Base-by-base conservation (phyloP, 2,888 invertebrate genomes). In the Rhagonycha fulva region DNA sequence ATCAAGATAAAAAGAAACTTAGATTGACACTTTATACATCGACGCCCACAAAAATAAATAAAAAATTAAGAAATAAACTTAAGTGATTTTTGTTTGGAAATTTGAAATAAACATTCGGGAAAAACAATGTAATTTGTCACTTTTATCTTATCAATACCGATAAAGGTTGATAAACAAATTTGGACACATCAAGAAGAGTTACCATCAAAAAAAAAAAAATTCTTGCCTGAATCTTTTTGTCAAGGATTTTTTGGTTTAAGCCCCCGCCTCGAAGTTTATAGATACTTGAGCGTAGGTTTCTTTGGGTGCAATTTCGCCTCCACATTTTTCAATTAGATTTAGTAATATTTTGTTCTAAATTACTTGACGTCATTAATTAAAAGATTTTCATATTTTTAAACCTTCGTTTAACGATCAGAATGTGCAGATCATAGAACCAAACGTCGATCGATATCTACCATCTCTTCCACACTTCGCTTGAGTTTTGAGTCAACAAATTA, bases 231-330 rank as follows among this genome's bases (percentile, higher is more conserved):
- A 26, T 24, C 24, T 66, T 14, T 66, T 24, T 23, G 3, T 24
- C 63, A 66, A 66, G 63, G 63, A 66, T 66, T 24, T 66, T 66
- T 66, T 66, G 24, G 63, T 66, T 26, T 5, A 47, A 47, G 63
- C 63, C 63, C 24, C 63, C 63, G 63, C 63, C 26, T 66, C 9
- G 26, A 67, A 66, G 60, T 71, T 71, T 71, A 24, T 61, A 23
- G 70, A 14, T 26, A 28, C 68, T 14, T 19, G 60, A 23, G 71
- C 71, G 71, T 72, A 60, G 71, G 71, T 60, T 24, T 9, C 63
- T 60, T 26, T 72, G 66, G 71, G 71, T 72, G 71, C 71, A 72
- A 72, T 72, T 72, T 47, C 71, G 71, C 71, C 71, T 72, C 71
- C 71, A 24, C 71, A 63, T 71, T 72, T 71, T 72, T 60, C 66